Conservation (phyloP, 2,888 invertebrate species). For the Drosophila ustulata region DNA sequence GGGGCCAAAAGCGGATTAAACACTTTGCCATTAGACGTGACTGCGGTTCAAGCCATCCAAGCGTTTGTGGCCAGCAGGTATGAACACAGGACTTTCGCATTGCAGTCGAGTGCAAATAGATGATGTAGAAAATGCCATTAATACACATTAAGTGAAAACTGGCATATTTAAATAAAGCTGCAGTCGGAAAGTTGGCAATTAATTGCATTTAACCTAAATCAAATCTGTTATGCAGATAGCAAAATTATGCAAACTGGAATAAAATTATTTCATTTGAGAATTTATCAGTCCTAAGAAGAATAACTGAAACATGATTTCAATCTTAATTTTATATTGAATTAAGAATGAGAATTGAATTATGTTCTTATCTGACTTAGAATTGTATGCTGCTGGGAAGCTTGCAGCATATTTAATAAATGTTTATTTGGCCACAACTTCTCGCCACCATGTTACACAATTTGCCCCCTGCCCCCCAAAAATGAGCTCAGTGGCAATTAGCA, state of each 20-base stretch:
- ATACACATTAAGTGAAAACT: neutral
- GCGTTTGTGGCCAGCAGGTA: neutral
- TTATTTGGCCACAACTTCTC: conserved; percentile 1
- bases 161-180: neutral
- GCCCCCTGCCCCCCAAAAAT: conserved; percentile 36
- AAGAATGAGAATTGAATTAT: too few species aligned
- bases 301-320: too few species aligned
- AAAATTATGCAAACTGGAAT: too few species aligned
- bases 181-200: neutral
- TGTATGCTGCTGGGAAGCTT: neutral
- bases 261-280: too few species aligned
- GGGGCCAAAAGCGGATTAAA: neutral
- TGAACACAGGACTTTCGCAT: neutral
- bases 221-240: neutral
- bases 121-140: neutral
- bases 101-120: neutral
- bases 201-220: neutral
- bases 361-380: too few species aligned
- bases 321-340: too few species aligned
- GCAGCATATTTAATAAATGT: neutral
- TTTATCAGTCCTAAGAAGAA: too few species aligned
- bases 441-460: conserved; percentile 1
- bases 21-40: neutral
- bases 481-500: conserved; percentile 48
- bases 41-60: neutral